Evolutionary conservation across 2,113 vertebrate genomes (phyloP).

Genomic region (Pollachius pollachius): DNA sequence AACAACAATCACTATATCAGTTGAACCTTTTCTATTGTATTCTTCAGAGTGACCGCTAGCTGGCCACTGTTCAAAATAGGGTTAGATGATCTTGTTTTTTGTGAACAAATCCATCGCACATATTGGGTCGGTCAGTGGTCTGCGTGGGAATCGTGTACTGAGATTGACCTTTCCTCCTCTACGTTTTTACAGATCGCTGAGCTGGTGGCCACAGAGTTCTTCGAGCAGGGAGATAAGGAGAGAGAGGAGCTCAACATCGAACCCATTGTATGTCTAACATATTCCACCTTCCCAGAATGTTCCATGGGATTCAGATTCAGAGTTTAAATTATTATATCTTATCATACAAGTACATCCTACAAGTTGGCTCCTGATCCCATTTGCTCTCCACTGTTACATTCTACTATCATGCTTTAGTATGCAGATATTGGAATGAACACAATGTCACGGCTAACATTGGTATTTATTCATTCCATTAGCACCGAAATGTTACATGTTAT

Average conservation of each 20-base stretch:
- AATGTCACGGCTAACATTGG: too few relatives aligned
- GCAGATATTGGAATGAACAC: too few relatives aligned
- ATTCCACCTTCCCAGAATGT: neutral
- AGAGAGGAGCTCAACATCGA: slow-evolving; percentile 92
- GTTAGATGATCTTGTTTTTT: slow-evolving; percentile 18
- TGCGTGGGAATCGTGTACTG: neutral
- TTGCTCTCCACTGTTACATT: too few relatives aligned
- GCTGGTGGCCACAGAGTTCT: slow-evolving; percentile 95
- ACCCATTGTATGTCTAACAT: slow-evolving; percentile 82
- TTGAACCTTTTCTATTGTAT: too few relatives aligned
- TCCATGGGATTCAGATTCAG: neutral
- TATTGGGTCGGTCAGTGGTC: neutral
- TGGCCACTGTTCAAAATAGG: too few relatives aligned
- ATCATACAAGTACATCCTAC: too few relatives aligned
- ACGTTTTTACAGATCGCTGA: slow-evolving; percentile 85
- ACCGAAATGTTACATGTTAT: too few relatives aligned
- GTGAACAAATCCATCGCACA: slow-evolving; percentile 11
- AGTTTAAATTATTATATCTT: neutral
- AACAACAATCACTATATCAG: too few relatives aligned
- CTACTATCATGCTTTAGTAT: too few relatives aligned
- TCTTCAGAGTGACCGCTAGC: too few relatives aligned
- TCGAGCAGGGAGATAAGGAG: slow-evolving; percentile 97
- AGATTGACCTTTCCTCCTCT: slow-evolving; percentile 13
- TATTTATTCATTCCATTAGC: too few relatives aligned
- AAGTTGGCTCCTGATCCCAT: too few relatives aligned